These are phyloP conservation scores for Litoditis marina DNA, from an alignment of 2,888 invertebrate genomes.

Conservation along the genomic window DNA sequence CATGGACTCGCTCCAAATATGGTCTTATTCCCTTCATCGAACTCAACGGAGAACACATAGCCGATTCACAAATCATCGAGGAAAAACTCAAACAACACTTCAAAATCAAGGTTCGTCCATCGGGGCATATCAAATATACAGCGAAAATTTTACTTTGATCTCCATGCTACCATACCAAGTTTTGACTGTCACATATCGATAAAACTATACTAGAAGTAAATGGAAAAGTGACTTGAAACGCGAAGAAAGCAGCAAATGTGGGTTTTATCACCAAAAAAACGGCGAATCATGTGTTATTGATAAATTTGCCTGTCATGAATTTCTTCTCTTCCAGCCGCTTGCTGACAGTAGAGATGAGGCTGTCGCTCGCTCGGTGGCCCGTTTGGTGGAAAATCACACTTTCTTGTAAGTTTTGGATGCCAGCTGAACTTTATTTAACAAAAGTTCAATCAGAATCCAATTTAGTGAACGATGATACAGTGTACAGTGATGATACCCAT, in stretches of 20 bases:
- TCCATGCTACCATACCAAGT: too few species aligned
- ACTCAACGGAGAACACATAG: constrained; percentile 15
- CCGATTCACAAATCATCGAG: constrained; percentile 19
- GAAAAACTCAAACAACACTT: constrained; percentile 6
- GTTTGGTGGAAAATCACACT: constrained; percentile 5
- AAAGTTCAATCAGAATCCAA: neutral
- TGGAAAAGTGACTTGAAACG: too few species aligned
- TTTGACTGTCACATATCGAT: too few species aligned
- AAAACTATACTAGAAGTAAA: too few species aligned
- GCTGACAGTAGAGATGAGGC: neutral
- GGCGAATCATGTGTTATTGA: too few species aligned
- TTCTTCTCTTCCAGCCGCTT: neutral
- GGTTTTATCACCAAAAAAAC: too few species aligned
- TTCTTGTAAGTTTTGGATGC: neutral
- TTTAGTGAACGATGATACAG: too few species aligned
- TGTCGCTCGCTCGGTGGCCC: neutral
- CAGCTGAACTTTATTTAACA: neutral
- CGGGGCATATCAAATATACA: too few species aligned
- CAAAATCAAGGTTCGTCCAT: constrained; percentile 10
- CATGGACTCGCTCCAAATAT: neutral
- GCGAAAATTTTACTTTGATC: too few species aligned
- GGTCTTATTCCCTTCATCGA: constrained; percentile 20
- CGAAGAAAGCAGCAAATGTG: too few species aligned
- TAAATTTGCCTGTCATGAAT: too few species aligned
- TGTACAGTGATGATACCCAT: too few species aligned